Evolutionary conservation across 2,888 invertebrate genomes (phyloP).

Genomic region (Pachydiplax longipennis): DNA sequence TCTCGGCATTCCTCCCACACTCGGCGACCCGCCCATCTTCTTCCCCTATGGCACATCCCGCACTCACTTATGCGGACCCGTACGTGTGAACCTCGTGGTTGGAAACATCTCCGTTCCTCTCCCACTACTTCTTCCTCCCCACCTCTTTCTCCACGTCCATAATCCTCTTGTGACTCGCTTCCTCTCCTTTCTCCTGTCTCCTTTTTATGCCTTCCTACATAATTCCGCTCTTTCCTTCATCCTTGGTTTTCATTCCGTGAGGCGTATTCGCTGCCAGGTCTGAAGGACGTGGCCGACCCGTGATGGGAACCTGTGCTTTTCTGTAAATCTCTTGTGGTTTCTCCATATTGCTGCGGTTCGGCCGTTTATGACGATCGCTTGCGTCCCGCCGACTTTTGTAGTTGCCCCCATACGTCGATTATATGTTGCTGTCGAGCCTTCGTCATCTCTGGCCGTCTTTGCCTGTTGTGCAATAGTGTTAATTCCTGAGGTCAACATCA

Average conservation of each 20-base stretch:
- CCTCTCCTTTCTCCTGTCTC: not conserved
- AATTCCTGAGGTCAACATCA: no score
- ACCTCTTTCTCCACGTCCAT: not conserved
- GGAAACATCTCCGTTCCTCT: not conserved
- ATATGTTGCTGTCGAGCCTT: no score
- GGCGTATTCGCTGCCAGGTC: not conserved
- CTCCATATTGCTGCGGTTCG: not conserved
- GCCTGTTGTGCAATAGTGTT: no score
- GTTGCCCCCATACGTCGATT: no score
- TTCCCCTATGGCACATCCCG: not conserved
- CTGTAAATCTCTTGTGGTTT: not conserved
- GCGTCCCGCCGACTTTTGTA: no score
- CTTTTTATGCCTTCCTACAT: not conserved
- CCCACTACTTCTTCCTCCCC: not conserved
- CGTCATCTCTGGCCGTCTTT: no score
- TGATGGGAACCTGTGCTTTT: not conserved
- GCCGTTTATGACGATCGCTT: no score
- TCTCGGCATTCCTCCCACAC: constrained; percentile 27
- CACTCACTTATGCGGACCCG: not conserved
- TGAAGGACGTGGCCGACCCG: no score
- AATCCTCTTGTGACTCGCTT: not conserved
- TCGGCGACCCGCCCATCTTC: not conserved
- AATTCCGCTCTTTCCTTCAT: not conserved
- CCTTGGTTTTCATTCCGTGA: not conserved
- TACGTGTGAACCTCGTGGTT: constrained; percentile 31